Percentiles rank a stretch among this genome's conserved stretches.
phyloP scores from a whole-genome alignment of 2,888 invertebrate genomes.

The Tenodera sinensis region DNA sequence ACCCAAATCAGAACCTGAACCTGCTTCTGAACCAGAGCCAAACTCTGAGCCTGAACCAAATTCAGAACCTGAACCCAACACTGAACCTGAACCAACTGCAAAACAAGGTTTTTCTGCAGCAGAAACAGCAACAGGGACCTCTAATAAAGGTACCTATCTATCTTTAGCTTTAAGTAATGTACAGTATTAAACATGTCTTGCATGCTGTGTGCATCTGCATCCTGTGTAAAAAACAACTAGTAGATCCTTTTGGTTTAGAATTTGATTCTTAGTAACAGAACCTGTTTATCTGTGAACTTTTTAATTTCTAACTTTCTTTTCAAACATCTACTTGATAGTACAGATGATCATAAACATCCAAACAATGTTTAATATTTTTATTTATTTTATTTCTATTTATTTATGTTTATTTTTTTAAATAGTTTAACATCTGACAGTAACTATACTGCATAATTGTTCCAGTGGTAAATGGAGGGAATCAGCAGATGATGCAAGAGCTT shows the following conservation, averaged over 20 bases:
- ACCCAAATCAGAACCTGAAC: constrained; percentile 30
- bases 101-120: not conserved
- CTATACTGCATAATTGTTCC: too few relatives aligned
- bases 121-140: constrained; percentile 21
- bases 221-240: not conserved
- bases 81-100: not conserved
- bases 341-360: too few relatives aligned
- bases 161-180: not conserved
- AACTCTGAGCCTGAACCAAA: constrained; percentile 43
- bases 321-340: too few relatives aligned
- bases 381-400: too few relatives aligned
- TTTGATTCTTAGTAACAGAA: not conserved
- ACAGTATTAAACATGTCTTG: not conserved
- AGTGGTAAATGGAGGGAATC: too few relatives aligned
- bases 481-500: too few relatives aligned
- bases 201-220: not conserved
- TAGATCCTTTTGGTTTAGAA: not conserved
- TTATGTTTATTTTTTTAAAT: too few relatives aligned
- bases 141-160: not conserved
- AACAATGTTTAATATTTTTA: too few relatives aligned
- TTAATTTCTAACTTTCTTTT: too few relatives aligned
- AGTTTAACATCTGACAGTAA: too few relatives aligned
- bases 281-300: too few relatives aligned
- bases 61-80: constrained; percentile 41
- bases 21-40: constrained; percentile 34